Base-by-base conservation (phyloP, 35 echinoderm and acorn worm genomes). In the Ophioderma brevispina region DNA sequence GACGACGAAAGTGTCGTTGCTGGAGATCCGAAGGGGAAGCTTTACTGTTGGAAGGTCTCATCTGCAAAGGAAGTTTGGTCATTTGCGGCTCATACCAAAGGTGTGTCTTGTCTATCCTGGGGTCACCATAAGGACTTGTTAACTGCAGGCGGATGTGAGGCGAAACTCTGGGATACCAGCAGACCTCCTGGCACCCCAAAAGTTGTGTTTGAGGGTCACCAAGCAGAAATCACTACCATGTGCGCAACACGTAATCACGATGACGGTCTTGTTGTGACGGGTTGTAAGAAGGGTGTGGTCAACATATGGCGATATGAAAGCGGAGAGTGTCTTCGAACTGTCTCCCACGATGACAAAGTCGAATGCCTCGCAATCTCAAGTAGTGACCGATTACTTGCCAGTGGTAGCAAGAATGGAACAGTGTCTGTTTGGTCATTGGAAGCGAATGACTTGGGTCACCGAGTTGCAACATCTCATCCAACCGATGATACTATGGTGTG, bases 341-440 rank as follows among this genome's bases (percentile, higher is more conserved):
- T 70, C 2, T 70, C 59, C n/a, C 59, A 13, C n/a, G 23, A 18
- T 4, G 3, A 6, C 4, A 70, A 70, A 55, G 37, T 85, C 13
- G 36, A 3, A 32, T 85, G 49, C 55, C 52, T 85, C 33, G 46
- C 78, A 64, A 59, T 94, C 4, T 89, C 92, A 0, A 75, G 78
- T 75, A 90, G 75, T 19, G 46, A 35, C 41, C 64, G 76, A 34
- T 94, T 78, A 30, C 35, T 90, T 40, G 81, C 43, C 37, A 85
- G 87, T 23, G 92, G 92, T 6, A 77, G 87, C 36, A 94, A 79
- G 33, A 37, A 31, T 30, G 75, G 88, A 19, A 90, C 92, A 0
- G 39, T 86, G 39, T 78, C 77, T 15, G 81, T 94, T 18, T 89
- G 92, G 87, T 89, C 80, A 0, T 37, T 90, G 25, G 76, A 37